Evolutionary conservation across 2,113 vertebrate species (phyloP), one percentile per base, ranked within the genome.

Genomic region (Nipponia nippon): DNA sequence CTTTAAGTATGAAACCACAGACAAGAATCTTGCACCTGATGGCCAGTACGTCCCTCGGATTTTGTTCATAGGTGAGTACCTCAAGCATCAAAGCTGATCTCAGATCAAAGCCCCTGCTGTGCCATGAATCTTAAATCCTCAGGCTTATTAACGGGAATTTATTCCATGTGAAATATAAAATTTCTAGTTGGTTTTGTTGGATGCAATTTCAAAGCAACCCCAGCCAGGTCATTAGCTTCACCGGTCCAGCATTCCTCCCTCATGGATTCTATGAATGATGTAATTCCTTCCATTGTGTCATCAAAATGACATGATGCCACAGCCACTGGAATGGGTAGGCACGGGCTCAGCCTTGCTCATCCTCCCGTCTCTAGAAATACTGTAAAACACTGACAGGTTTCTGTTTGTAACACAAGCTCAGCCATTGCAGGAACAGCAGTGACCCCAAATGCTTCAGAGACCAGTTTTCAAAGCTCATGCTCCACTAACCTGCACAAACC

Each of bases 41-140:
- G 99, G 99, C 63, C 99, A 99, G 80, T 99, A 99, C 0, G 99
- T 99, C 56, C 99, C 99, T 89, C 99, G 99, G 83, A 95, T 99
- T 90, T 10, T 99, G 38, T 99, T 99, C 97, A 98, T 99, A 10
- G 99, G 99, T 99, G 97, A 99, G 99, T 98, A 65, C 9, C 58
- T 80, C 34, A 38, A n/a, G 42, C 52, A 50, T 2, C 38, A 76
- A 76, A 85, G 56, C 49, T 61, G 40, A 47, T 38, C 17, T 87
- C 19, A 5, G 49, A 46, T 10, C 3, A 19, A 38, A 75, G 62
- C 5, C 29, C 13, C 27, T 61, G 20, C 55, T 40, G 30, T 3
- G 9, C 29, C 15, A 11, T 3, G 5, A 19, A 32, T 16, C 67
- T 47, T 26, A 82, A 34, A 67, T 46, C 20, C 40, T 83, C 1